Conservation (phyloP, 2,888 invertebrate genomes). For the Oegoconia quadripuncta region DNA sequence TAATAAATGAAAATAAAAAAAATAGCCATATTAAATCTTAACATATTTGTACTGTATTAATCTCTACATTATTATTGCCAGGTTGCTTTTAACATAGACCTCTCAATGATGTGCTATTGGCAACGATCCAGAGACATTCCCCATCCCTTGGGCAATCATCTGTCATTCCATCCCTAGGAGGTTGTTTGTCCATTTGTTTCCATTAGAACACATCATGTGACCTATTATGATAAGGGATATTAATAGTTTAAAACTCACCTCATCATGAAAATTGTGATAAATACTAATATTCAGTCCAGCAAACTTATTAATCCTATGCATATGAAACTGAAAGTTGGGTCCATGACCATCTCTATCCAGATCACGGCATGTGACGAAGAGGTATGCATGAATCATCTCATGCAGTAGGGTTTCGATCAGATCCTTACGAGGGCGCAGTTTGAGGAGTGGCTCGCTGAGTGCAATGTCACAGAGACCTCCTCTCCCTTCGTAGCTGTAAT, state of each 20-base stretch:
- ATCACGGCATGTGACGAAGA: conserved; percentile 92
- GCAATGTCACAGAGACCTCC: conserved; percentile 89
- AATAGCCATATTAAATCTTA: too few species aligned
- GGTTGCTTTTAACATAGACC: too few species aligned
- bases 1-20: too few species aligned
- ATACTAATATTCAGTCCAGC: conserved; percentile 94
- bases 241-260: conserved; percentile 78
- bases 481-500: conserved; percentile 83
- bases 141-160: too few species aligned
- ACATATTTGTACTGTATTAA: too few species aligned
- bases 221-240: neutral
- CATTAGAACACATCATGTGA: too few species aligned
- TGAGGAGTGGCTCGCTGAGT: conserved; percentile 94
- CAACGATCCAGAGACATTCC: too few species aligned
- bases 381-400: conserved; percentile 99
- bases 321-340: conserved; percentile 94
- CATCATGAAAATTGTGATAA: conserved; percentile 97
- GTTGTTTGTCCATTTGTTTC: too few species aligned
- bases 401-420: conserved; percentile 98
- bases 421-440: conserved; percentile 95
- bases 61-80: too few species aligned
- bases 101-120: too few species aligned
- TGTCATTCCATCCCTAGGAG: too few species aligned
- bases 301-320: conserved; percentile 92
- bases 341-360: conserved; percentile 97